Base-by-base conservation (phyloP, 1,140 invertebrate genomes). In the Heliconius congener region DNA sequence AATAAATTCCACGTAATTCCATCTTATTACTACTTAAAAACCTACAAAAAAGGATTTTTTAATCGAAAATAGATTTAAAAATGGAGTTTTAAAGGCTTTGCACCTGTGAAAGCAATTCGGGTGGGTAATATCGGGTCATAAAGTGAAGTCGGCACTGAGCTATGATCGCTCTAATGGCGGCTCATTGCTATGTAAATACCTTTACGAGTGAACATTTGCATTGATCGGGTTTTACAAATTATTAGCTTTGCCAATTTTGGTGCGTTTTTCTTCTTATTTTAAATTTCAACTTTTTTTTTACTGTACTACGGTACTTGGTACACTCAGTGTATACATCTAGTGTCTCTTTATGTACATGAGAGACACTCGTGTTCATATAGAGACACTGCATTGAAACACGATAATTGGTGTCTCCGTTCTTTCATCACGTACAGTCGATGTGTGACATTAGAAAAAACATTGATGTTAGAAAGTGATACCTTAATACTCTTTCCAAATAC, bases 161-260 rank as follows among this genome's bases (percentile, higher is more conserved):
- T 71, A 71, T 77, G 80, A 81, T 81, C 77, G 71, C 46, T 77
- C 74, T 83, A 83, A 81, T 81, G 76, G 78, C 75, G 66, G 34
- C 77, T 81, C 82, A 83, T 83, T 83, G 77, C 75, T 83, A 83
- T 83, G 82, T 66, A 83, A 81, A 83, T 83, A 76, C 42, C 60
- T 79, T 74, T 74, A 83, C 82, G 72, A 79, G 52, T 70, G 74
- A 77, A 74, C 60, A 76, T 76, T 76, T 71, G 46, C 60, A 76
- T 76, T 42, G 55, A 76, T 76, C 39, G 39, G 60, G 34, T 76
- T 66, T 76, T 76, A 71, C 75, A 71, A 76, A 76, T 78, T 72
- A 72, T 72, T 37, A 39, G 71, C 71, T 72, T 37, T 72, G 71
- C 37, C 42, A 13, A 37, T 72, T 42, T 72, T 72, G 18, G 71